A percentile compares a stretch with the other conserved stretches of the same genome.
phyloP scores from a whole-genome alignment of 2,113 vertebrate genomes.

The Pachyramphus minor region DNA sequence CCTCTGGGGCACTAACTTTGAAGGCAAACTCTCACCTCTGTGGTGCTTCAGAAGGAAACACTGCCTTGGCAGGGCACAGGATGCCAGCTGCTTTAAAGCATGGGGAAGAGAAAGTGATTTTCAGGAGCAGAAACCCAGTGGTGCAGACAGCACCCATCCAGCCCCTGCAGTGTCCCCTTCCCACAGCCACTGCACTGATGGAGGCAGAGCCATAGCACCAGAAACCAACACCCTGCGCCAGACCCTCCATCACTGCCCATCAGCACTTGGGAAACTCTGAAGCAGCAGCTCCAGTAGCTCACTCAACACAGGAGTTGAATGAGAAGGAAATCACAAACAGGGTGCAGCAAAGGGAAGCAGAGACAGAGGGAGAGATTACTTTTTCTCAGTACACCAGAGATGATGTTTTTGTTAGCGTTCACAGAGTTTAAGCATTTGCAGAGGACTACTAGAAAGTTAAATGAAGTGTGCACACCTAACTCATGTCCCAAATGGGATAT shows the following conservation, averaged over 20 bases:
- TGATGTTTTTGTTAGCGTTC: background rate
- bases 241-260: background rate
- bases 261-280: accelerated
- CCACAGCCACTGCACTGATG: background rate
- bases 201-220: background rate
- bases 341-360: background rate
- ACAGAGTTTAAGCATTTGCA: background rate
- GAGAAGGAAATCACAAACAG: background rate
- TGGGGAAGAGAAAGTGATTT: background rate
- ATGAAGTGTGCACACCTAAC: background rate
- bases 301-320: background rate
- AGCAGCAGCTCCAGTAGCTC: background rate
- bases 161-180: background rate
- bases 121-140: background rate
- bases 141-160: background rate
- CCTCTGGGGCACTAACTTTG: background rate
- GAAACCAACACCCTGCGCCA: background rate
- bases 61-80: background rate
- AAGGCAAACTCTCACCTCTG: background rate
- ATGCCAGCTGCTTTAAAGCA: background rate
- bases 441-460: background rate
- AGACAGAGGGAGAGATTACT: background rate
- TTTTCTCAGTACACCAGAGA: background rate
- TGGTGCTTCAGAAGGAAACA: background rate
- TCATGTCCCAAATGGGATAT: background rate